Evolutionary conservation across 2,888 invertebrate species (phyloP).

Genomic region (Amphimallon solstitiale): DNA sequence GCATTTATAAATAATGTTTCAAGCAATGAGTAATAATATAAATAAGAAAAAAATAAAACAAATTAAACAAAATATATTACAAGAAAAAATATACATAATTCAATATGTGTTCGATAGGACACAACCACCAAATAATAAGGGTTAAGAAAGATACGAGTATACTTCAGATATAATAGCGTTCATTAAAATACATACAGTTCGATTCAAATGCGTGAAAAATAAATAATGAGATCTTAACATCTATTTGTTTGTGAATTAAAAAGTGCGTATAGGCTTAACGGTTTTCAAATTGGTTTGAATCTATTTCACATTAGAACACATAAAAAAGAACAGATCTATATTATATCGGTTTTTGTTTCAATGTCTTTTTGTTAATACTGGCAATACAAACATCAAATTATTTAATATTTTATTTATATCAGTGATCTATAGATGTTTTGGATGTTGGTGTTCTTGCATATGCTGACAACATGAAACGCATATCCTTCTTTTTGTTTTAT

Average conservation of each 20-base stretch:
- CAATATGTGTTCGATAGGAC: constrained; percentile 45
- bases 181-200: background rate
- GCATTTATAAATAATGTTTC: constrained; percentile 32
- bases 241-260: background rate
- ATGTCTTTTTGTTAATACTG: no score
- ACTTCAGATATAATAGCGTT: background rate
- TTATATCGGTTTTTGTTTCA: no score
- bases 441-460: no score
- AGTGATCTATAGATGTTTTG: no score
- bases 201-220: background rate
- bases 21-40: constrained; percentile 34
- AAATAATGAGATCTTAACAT: background rate
- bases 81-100: constrained; percentile 43
- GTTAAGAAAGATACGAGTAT: constrained; percentile 24
- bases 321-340: no score
- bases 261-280: no score
- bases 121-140: constrained; percentile 45
- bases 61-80: constrained; percentile 38
- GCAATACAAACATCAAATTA: no score
- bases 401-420: no score
- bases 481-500: no score
- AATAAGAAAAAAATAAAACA: constrained; percentile 31
- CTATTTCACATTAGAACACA: no score
- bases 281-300: no score
- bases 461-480: no score